phyloP scores from a whole-genome alignment of 2,888 invertebrate genomes.

The Zonitis immaculata region DNA sequence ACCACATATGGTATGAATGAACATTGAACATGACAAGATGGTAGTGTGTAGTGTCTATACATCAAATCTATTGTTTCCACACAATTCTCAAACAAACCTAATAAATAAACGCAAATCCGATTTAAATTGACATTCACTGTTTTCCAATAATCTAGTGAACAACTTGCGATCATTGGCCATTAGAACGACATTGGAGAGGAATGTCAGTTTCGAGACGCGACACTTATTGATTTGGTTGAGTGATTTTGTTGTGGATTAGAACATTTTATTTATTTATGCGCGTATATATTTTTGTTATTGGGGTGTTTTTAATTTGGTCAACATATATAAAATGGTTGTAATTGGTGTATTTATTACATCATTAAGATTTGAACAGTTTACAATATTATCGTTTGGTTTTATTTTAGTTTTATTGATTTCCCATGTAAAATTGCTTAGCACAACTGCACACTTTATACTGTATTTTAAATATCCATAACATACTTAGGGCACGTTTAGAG shows the following conservation, averaged over 20 bases:
- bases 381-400: slow-evolving; percentile 1
- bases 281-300: neutral
- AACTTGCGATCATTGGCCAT: neutral
- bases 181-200: slow-evolving; percentile 1
- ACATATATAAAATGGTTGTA: neutral
- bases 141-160: neutral
- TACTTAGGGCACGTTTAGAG: slow-evolving; percentile 33
- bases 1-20: neutral
- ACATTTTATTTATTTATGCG: neutral
- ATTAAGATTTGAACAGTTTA: neutral
- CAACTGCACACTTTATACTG: slow-evolving; percentile 29
- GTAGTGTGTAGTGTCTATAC: slow-evolving; percentile 42
- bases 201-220: neutral
- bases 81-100: slow-evolving; percentile 37
- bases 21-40: slow-evolving; percentile 37
- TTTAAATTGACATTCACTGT: slow-evolving; percentile 40
- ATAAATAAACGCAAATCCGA: slow-evolving; percentile 44
- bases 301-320: neutral
- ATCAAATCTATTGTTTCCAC: slow-evolving; percentile 48
- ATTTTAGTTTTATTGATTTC: slow-evolving; percentile 1
- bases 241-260: neutral
- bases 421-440: slow-evolving; percentile 14
- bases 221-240: slow-evolving; percentile 1
- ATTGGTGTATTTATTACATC: neutral
- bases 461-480: slow-evolving; percentile 33